These are phyloP conservation scores for Tretioscincus oriximinensis DNA, from an alignment of 2,113 vertebrate genomes.

Conservation along the genomic window DNA sequence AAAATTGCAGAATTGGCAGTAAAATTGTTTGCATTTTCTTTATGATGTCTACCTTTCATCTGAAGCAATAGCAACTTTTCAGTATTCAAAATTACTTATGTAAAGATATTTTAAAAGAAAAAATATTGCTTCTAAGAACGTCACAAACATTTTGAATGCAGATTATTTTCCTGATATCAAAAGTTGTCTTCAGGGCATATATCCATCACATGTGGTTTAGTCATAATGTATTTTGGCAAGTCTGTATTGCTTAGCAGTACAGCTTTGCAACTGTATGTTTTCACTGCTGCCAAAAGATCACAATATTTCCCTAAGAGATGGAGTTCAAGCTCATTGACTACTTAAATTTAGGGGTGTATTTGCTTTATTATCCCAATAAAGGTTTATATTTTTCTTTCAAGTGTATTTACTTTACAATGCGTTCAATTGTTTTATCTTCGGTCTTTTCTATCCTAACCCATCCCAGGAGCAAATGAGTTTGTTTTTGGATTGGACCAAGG, in stretches of 20 bases:
- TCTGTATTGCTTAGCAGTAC: slow-evolving; percentile 30
- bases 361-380: slow-evolving; percentile 24
- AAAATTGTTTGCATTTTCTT: slow-evolving; percentile 15
- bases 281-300: slow-evolving; percentile 26
- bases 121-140: background rate
- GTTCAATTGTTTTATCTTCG: background rate
- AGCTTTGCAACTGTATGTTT: slow-evolving; percentile 45
- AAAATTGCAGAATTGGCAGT: slow-evolving; percentile 25
- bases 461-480: too few relatives aligned
- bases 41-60: slow-evolving; percentile 22
- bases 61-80: slow-evolving; percentile 14
- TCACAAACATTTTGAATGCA: slow-evolving; percentile 32
- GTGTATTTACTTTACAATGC: background rate
- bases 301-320: slow-evolving; percentile 20
- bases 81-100: background rate
- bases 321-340: slow-evolving; percentile 28
- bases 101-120: slow-evolving; percentile 37
- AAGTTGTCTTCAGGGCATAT: slow-evolving; percentile 37
- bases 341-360: background rate
- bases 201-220: slow-evolving; percentile 41
- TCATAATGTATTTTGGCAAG: slow-evolving; percentile 47
- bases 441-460: too few relatives aligned
- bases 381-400: background rate
- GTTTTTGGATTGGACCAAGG: too few relatives aligned
- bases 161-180: slow-evolving; percentile 17